These are phyloP conservation scores for Sarcophaga carnaria DNA, from an alignment of 2,888 invertebrate species.

Conservation along the genomic window DNA sequence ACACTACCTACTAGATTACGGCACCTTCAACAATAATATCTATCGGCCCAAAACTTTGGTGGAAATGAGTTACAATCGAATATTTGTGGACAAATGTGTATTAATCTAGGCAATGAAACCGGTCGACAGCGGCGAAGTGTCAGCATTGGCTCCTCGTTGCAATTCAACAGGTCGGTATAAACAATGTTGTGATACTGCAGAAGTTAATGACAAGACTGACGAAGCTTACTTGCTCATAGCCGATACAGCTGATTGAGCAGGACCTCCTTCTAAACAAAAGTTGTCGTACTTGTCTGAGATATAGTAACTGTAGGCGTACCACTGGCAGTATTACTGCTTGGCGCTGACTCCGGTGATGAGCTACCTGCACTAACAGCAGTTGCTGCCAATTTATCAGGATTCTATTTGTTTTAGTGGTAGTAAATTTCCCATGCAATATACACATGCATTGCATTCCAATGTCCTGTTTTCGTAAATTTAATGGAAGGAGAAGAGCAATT, in stretches of 20 bases:
- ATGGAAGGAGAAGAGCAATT: constrained; percentile 74
- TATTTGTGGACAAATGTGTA: too few species aligned
- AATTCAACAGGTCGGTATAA: constrained; percentile 79
- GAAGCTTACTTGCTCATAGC: constrained; percentile 77
- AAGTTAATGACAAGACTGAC: constrained; percentile 76
- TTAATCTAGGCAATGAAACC: constrained; percentile 83
- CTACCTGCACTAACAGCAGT: constrained; percentile 69
- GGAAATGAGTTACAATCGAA: too few species aligned
- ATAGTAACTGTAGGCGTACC: constrained; percentile 61
- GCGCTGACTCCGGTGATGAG: constrained; percentile 47
- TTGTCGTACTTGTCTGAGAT: constrained; percentile 70
- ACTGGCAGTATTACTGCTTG: constrained; percentile 64
- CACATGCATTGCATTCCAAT: constrained; percentile 99
- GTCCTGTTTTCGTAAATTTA: constrained; percentile 88
- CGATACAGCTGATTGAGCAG: constrained; percentile 68
- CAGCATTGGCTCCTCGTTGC: constrained; percentile 76
- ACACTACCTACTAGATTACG: too few species aligned
- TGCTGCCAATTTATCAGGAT: constrained; percentile 85
- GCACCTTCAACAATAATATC: too few species aligned
- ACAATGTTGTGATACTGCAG: constrained; percentile 86
- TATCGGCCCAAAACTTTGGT: too few species aligned
- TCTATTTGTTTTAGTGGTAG: constrained; percentile 90
- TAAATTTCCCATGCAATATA: constrained; percentile 99
- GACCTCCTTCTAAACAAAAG: constrained; percentile 62
- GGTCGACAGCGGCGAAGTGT: constrained; percentile 85